A percentile compares a stretch with the other conserved stretches of the same genome.
Evolutionary conservation across 2,888 invertebrate species (phyloP).

Genomic region (Mythimna impura): DNA sequence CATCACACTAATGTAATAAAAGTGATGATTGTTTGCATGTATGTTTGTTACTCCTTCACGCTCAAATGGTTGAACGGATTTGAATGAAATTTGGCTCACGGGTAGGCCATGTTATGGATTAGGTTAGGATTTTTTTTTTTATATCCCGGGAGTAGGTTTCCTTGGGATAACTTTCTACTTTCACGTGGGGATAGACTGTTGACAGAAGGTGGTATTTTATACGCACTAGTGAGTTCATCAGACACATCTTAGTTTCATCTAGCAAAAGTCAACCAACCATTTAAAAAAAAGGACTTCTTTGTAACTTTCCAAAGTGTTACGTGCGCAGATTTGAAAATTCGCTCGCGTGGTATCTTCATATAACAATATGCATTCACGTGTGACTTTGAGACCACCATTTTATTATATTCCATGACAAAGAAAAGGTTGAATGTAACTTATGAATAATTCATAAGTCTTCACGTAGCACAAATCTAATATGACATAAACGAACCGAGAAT

Average conservation of each 20-base stretch:
- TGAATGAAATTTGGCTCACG: no score
- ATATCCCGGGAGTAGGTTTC: no score
- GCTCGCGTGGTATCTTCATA: slow-evolving; percentile 54
- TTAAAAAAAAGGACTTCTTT: background rate
- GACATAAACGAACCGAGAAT: slow-evolving; percentile 81
- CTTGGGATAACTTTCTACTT: no score
- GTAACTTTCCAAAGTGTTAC: background rate
- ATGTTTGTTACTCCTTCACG: no score
- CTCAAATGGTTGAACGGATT: no score
- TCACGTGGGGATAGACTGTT: no score
- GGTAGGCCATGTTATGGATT: no score
- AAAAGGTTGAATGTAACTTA: slow-evolving; percentile 75
- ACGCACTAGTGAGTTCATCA: background rate
- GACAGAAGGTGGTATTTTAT: no score
- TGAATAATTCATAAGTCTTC: slow-evolving; percentile 82
- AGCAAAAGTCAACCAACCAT: background rate
- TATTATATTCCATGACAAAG: slow-evolving; percentile 71
- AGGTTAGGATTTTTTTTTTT: no score
- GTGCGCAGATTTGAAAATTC: slow-evolving; percentile 32
- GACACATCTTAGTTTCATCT: background rate
- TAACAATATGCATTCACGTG: slow-evolving; percentile 63
- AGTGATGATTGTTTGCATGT: no score
- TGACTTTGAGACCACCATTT: slow-evolving; percentile 63
- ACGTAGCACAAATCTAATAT: slow-evolving; percentile 76
- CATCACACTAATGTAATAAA: no score